Base-by-base conservation (phyloP, 2,797 vertebrate species). In the Catamblyrhynchus diadema region DNA sequence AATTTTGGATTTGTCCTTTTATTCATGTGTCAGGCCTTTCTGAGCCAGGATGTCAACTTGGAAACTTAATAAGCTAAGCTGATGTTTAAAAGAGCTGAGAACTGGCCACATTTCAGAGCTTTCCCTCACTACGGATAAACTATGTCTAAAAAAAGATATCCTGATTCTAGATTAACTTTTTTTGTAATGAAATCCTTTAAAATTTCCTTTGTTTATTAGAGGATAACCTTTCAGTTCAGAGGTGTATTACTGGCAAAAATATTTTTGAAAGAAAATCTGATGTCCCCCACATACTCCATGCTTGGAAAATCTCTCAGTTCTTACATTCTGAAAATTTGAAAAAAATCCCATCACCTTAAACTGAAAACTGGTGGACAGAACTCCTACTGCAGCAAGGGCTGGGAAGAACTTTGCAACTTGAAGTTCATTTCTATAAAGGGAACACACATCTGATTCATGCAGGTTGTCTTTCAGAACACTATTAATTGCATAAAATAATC, bases 21-120 rank as follows among this genome's bases (percentile, higher is more conserved):
- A 62, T 61, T 86, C 42, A 64, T 50, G 28, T 62, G 64, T 83
- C 64, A 85, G 72, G 45, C 18, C 33, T 88, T 93, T 88, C 61
- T 72, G 50, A 91, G 79, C 48, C 77, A 83, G 79, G n/a, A 60
- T 82, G 67, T 82, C 85, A 82, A 24, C 60, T 85, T 66, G 67
- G 72, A 90, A 87, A 93, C 21, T 51, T 39, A 72, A 53, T 45
- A 86, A 80, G 7, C 39, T 87, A 87, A 70, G 48, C 18, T 57
- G 51, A 54, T 67, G 23, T 90, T 94, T 73, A 91, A 78, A 88
- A 90, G 72, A 81, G 61, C 28, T 91, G 51, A 91, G 53, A 95
- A 85, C 35, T 91, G 65, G 80, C 37, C 53, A 67, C 54, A 60
- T 41, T 56, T 88, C 79, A 72, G 82, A 95, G 39, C 42, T 77